Conservation (phyloP, 2,797 vertebrate genomes). For the Glyptemys insculpta region DNA sequence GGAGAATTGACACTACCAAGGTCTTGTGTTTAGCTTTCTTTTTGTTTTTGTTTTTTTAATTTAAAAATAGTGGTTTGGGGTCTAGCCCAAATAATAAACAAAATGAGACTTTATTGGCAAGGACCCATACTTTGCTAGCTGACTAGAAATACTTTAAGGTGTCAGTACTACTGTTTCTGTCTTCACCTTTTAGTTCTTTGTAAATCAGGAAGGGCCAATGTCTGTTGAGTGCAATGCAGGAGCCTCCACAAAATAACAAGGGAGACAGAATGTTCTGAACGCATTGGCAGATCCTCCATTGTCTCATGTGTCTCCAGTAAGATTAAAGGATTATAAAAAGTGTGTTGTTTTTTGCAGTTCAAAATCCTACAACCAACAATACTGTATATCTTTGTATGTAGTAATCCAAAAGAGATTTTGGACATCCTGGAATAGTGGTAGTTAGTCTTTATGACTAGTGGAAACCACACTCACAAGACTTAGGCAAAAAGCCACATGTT, state of each 20-base stretch:
- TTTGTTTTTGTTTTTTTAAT: background rate
- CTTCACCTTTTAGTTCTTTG: background rate
- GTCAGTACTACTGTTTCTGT: background rate
- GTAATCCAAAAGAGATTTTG: background rate
- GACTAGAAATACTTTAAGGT: constrained; percentile 27
- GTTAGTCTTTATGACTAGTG: background rate
- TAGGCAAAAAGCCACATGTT: background rate
- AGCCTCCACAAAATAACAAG: background rate
- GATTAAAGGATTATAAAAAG: constrained; percentile 9
- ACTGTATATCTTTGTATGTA: background rate
- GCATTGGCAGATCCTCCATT: background rate
- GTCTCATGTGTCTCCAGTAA: background rate
- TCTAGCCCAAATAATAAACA: constrained; percentile 48
- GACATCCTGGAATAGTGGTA: background rate
- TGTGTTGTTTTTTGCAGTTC: background rate
- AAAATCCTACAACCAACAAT: background rate
- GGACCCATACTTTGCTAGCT: background rate
- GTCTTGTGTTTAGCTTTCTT: background rate
- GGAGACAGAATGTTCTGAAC: background rate
- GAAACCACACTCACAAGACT: constrained; percentile 9
- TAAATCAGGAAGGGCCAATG: background rate
- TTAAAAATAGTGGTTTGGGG: background rate
- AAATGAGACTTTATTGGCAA: constrained; percentile 50
- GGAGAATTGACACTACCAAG: constrained; percentile 32
- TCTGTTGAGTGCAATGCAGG: background rate